Conservation (phyloP, 1,140 invertebrate species). For the Diplogasteroides magnus region DNA sequence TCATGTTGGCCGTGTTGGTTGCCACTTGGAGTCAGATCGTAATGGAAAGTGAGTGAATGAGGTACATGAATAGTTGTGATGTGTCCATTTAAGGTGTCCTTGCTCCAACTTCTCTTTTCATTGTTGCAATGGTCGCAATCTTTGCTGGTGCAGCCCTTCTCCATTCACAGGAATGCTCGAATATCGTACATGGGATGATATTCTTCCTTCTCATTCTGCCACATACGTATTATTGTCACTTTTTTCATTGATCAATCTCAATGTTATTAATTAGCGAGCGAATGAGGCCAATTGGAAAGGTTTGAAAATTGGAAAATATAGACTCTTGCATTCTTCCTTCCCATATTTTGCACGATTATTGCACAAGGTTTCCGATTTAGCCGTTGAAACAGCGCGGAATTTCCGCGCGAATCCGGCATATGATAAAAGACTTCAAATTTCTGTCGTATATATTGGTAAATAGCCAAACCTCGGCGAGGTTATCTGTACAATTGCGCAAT, state of each 20-base stretch:
- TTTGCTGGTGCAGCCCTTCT: constrained; percentile 92
- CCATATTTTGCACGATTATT: too few relatives aligned
- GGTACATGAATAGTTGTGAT: too few relatives aligned
- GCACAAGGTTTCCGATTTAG: too few relatives aligned
- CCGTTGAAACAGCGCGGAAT: too few relatives aligned
- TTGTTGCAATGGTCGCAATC: constrained; percentile 81
- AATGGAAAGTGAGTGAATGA: constrained; percentile 60
- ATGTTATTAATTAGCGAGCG: constrained; percentile 96
- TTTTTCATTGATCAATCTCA: constrained; percentile 94
- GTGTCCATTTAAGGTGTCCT: constrained; percentile 53
- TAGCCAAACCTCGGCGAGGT: too few relatives aligned
- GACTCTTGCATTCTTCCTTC: too few relatives aligned
- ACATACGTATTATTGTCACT: constrained; percentile 94
- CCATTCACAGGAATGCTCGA: constrained; percentile 97
- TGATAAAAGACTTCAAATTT: too few relatives aligned
- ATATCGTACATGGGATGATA: constrained; percentile 84
- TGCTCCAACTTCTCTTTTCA: constrained; percentile 86
- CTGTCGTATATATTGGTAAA: too few relatives aligned
- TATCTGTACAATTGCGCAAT: too few relatives aligned
- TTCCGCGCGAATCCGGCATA: too few relatives aligned
- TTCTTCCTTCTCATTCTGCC: constrained; percentile 94
- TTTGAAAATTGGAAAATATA: too few relatives aligned
- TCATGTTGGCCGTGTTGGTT: constrained; percentile 98
- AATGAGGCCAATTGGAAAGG: constrained; percentile 87
- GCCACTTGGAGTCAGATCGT: constrained; percentile 91